Conservation (phyloP, 2,888 invertebrate species). For the Tiliacea citrago region DNA sequence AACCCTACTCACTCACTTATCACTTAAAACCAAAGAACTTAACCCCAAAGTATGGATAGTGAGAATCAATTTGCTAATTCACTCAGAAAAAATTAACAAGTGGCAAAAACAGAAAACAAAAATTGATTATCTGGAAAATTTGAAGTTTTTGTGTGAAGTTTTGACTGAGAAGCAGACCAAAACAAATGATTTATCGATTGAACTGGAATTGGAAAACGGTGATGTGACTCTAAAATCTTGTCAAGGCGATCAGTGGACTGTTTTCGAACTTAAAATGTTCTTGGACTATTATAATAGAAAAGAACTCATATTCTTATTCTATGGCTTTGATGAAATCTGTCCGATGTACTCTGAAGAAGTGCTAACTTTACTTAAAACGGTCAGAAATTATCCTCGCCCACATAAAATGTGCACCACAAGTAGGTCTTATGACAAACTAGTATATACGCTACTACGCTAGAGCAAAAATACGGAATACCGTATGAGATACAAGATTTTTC, state of each 20-base stretch:
- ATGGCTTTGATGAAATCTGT: constrained; percentile 64
- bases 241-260: constrained; percentile 5
- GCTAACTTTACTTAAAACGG: constrained; percentile 18
- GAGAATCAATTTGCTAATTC: constrained; percentile 42
- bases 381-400: constrained; percentile 12
- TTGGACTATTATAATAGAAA: constrained; percentile 46
- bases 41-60: constrained; percentile 52
- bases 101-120: constrained; percentile 28
- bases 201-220: constrained; percentile 5
- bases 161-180: not conserved
- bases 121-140: constrained; percentile 22
- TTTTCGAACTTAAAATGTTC: constrained; percentile 44
- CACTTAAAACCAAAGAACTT: constrained; percentile 43
- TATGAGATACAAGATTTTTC: constrained; percentile 31
- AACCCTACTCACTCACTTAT: constrained; percentile 57
- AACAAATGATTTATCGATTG: not conserved
- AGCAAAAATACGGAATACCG: constrained; percentile 18
- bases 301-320: constrained; percentile 56
- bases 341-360: constrained; percentile 50
- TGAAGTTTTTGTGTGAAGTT: constrained; percentile 32
- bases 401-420: constrained; percentile 57
- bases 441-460: constrained; percentile 17
- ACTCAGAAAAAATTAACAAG: constrained; percentile 30
- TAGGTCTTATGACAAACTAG: constrained; percentile 52
- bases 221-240: constrained; percentile 16